Conservation (phyloP, 2,797 vertebrate genomes). For the Lophotriccus pileatus region DNA sequence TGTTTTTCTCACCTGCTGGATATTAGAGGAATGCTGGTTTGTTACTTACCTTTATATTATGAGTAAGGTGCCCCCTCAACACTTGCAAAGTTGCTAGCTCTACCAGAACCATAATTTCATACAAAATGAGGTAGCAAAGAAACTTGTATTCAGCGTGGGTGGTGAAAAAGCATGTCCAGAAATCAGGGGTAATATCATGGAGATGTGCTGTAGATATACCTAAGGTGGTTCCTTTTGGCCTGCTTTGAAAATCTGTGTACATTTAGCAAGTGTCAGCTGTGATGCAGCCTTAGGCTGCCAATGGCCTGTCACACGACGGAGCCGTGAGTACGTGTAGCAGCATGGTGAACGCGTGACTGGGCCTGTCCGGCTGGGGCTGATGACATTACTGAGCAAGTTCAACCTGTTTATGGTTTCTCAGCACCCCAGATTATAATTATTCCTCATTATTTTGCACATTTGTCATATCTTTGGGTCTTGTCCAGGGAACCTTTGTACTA, state of each 20-base stretch:
- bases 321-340: not conserved
- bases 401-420: constrained; percentile 38
- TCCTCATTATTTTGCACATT: constrained; percentile 25
- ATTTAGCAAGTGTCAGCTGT: not conserved
- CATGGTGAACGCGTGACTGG: not conserved
- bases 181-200: not conserved
- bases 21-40: not conserved
- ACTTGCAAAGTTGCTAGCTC: not conserved
- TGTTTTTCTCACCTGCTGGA: not conserved
- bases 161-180: not conserved
- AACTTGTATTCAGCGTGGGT: not conserved
- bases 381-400: constrained; percentile 34
- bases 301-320: not conserved
- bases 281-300: not conserved
- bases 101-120: not conserved
- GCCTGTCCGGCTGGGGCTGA: not conserved
- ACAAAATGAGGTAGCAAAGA: not conserved
- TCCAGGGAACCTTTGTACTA: not conserved
- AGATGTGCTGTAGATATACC: not conserved
- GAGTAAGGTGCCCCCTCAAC: not conserved
- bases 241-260: not conserved
- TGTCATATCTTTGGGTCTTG: constrained; percentile 49
- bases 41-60: not conserved
- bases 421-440: constrained; percentile 27
- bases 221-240: not conserved